Conservation (phyloP, 1,140 invertebrate genomes). For the Heliconius hermathena region DNA sequence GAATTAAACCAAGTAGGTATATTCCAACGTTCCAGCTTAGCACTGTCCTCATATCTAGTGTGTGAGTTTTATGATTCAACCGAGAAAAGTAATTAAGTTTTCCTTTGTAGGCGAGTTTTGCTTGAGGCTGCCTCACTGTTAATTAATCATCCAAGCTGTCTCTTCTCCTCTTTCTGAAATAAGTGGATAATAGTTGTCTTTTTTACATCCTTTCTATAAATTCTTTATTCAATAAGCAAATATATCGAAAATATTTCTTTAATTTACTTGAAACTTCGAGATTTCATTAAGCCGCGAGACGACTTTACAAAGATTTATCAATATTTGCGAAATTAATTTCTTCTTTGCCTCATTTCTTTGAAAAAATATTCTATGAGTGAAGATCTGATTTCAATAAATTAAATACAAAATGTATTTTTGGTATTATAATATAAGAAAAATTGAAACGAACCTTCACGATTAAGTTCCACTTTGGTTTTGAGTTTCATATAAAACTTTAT, state of each 20-base stretch:
- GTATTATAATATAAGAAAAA: neutral
- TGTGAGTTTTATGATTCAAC: slow-evolving; percentile 21
- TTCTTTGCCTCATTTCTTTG: slow-evolving; percentile 32
- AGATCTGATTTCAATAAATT: slow-evolving; percentile 18
- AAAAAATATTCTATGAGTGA: neutral
- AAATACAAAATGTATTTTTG: neutral
- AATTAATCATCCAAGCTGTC: slow-evolving; percentile 70
- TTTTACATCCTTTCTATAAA: slow-evolving; percentile 59
- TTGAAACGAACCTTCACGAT: neutral
- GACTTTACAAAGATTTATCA: slow-evolving; percentile 21
- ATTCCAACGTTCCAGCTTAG: neutral
- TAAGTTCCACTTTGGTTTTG: neutral
- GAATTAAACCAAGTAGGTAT: neutral
- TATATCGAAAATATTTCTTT: slow-evolving; percentile 33
- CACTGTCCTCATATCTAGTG: neutral
- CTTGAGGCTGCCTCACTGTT: slow-evolving; percentile 65
- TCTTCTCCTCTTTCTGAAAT: slow-evolving; percentile 63
- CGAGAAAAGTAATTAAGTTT: slow-evolving; percentile 63
- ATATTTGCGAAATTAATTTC: slow-evolving; percentile 7
- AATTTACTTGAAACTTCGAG: slow-evolving; percentile 40
- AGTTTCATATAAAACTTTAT: neutral
- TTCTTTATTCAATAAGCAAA: slow-evolving; percentile 63
- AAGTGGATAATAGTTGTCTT: slow-evolving; percentile 64
- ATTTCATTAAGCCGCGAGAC: slow-evolving; percentile 48
- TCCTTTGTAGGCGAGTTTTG: slow-evolving; percentile 56